Conservation (phyloP, 2,797 vertebrate species). For the Characodon lateralis region DNA sequence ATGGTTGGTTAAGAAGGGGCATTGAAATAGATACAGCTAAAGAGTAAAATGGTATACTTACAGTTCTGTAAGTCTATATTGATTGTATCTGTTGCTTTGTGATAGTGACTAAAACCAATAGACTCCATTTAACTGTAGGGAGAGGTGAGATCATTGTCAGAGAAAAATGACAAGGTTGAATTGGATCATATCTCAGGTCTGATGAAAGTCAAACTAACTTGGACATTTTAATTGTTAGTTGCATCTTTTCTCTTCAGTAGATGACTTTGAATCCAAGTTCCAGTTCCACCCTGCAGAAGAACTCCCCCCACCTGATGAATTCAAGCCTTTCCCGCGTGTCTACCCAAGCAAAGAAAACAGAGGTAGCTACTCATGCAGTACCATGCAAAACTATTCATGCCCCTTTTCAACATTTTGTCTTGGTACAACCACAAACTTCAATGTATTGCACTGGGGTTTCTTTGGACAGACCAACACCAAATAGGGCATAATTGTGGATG, state of each 20-base stretch:
- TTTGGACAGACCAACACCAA: background rate
- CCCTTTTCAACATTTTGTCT: background rate
- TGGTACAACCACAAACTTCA: background rate
- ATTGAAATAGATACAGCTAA: background rate
- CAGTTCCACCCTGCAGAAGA: constrained; percentile 96
- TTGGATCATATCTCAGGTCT: background rate
- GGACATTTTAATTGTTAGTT: background rate
- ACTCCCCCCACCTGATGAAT: constrained; percentile 94
- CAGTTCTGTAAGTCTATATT: background rate
- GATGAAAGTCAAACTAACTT: background rate
- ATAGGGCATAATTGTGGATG: too few species aligned
- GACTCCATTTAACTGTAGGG: too few species aligned
- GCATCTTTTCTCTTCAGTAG: constrained; percentile 60
- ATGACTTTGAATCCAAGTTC: constrained; percentile 99
- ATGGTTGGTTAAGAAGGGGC: background rate
- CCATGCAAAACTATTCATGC: background rate
- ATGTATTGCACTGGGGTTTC: background rate
- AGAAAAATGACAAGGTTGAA: too few species aligned
- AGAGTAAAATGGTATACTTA: background rate
- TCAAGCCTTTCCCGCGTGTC: constrained; percentile 88
- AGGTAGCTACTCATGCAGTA: constrained; percentile 74
- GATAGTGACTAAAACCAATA: background rate
- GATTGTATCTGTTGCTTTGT: background rate
- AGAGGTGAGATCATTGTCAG: too few species aligned
- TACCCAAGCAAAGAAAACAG: constrained; percentile 94